Base-by-base conservation (phyloP, 2,888 invertebrate species). In the Rhaphigaster nebulosa region DNA sequence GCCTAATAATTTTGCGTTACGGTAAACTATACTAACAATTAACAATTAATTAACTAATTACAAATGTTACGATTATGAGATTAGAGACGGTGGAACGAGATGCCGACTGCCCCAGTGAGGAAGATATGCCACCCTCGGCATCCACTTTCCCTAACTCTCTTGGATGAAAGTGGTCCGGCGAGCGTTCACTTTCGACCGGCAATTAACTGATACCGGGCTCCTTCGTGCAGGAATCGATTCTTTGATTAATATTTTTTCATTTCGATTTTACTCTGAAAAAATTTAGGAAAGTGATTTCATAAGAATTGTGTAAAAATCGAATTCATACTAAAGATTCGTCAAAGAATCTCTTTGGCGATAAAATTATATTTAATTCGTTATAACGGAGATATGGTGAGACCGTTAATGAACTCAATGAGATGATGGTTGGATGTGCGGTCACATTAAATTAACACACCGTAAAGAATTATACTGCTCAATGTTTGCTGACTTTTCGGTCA, bases 111-210 rank as follows among this genome's bases (percentile, higher is more conserved):
- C 70, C 70, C 34, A 70, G 70, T 70, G 70, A 70, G 70, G 70
- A 70, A 70, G 70, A 70, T 70, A 70, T 70, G 70, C 84, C 84
- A 84, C 84, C 84, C 45, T 15, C 84, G 84, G 84, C 84, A 84
- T 84, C 84, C 84, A 84, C 84, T 84, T 84, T 84, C 84, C 84
- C 84, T 84, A 84, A 45, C 84, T 84, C 84, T 84, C 84, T 45
- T 45, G 45, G 84, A 84, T 41, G 84, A 84, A 84, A 84, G 84
- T 84, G 84, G 84, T 84, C 84, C 84, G 70, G 34, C 70, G 6
- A 70, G 70, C 70, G 84, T 84, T 84, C 84, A 45, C 84, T 84
- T 84, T 84, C 84, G 45, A 45, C 84, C 84, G 45, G 45, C 84
- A 84, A 84, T 84, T 84, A 84, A 45, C 84, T 70, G 18, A 70